Base-by-base conservation (phyloP, 2,888 invertebrate species). In the Ichneumon xanthorius region DNA sequence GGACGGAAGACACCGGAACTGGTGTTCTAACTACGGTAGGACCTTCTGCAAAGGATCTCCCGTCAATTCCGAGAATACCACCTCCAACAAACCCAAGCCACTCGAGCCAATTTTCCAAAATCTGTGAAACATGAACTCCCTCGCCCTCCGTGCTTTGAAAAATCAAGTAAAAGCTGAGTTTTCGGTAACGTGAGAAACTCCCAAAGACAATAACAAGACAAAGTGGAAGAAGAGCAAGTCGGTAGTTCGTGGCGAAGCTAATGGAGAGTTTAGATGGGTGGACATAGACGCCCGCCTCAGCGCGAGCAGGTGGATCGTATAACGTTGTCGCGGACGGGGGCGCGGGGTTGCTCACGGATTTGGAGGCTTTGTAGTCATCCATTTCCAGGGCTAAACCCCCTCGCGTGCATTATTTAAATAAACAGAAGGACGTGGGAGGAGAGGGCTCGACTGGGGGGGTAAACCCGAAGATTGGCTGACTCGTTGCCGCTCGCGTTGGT, bases 391-490 rank as follows among this genome's bases (percentile, higher is more conserved):
- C 86, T 73, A 76, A 87, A 78, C 84, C 86, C 88, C 87, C 81
- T 89, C 87, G 88, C 88, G 85, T 92, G 90, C 91, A 92, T 93
- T 93, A 93, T 94, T 94, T 93, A 93, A 93, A 93, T 93, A 94
- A 93, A 94, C 93, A 93, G 82, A 82, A 92, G 92, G 82, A 85
- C 50, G 80, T 19, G 84, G 84, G 87, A 82, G 84, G 80, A 86
- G 89, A 78, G 89, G 33, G 67, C 30, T 45, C 19, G 16, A 63
- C 45, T 7, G 37, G 37, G 65, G 75, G 67, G 73, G 50, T 68
- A 76, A 76, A 55, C 80, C 82, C 79, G 87, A 83, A 91, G 91
- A 93, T 92, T 91, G 92, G 90, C 88, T 89, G 86, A 86, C 88
- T 89, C 89, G 85, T 88, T 78, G 85, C 87, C 82, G 84, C 78